Conservation (phyloP, 2,113 vertebrate species). For the Dryoscopus gambensis region DNA sequence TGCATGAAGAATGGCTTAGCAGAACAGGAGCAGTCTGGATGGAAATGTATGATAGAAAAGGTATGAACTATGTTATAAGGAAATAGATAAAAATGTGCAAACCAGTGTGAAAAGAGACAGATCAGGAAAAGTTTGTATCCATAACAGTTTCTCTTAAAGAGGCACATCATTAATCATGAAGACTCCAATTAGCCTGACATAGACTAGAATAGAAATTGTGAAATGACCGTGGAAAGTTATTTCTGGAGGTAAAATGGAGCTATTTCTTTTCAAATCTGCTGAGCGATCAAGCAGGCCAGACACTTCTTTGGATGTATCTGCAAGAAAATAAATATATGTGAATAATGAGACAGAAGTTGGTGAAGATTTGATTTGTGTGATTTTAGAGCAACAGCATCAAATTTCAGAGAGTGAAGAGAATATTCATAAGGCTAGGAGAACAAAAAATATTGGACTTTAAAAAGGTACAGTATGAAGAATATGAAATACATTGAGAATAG, state of each 20-base stretch:
- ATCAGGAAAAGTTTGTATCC: slow-evolving; percentile 3
- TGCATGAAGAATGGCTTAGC: background rate
- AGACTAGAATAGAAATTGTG: background rate
- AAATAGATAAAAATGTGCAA: background rate
- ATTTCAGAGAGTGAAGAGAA: background rate
- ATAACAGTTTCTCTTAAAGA: slow-evolving; percentile 4
- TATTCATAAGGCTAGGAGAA: background rate
- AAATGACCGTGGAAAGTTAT: slow-evolving; percentile 25
- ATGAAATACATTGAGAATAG: background rate
- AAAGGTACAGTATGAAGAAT: background rate
- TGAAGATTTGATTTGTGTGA: slow-evolving; percentile 16
- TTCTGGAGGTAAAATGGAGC: slow-evolving; percentile 17
- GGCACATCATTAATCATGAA: slow-evolving; percentile 51
- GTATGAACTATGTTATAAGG: background rate
- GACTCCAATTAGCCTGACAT: slow-evolving; percentile 11
- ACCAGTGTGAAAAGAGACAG: background rate
- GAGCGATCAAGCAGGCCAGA: background rate
- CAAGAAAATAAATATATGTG: slow-evolving; percentile 21
- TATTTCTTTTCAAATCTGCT: slow-evolving; percentile 43
- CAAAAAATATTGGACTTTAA: background rate
- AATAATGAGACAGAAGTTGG: slow-evolving; percentile 27
- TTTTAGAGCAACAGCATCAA: background rate
- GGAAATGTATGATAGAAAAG: background rate
- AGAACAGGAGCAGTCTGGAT: background rate
- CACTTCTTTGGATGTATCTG: background rate